Percentiles rank a stretch among this genome's conserved stretches.
phyloP scores from a whole-genome alignment of 2,888 invertebrate genomes.

The Smittia aterrima region DNA sequence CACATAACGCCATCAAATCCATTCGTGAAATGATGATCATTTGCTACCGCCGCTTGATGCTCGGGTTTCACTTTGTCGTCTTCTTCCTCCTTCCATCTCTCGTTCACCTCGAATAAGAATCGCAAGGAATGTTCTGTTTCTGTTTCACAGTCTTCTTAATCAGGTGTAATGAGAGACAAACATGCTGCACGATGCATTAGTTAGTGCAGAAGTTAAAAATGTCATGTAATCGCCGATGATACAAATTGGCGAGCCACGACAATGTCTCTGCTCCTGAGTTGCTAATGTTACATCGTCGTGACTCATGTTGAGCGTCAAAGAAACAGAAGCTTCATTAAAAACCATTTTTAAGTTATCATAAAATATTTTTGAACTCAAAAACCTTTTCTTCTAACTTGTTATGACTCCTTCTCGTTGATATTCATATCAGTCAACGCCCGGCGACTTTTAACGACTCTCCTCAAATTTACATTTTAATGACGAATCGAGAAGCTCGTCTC shows the following conservation, averaged over 20 bases:
- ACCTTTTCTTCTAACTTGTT: neutral
- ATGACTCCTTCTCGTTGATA: neutral
- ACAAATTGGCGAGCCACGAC: conserved; percentile 32
- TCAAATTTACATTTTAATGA: neutral
- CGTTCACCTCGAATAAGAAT: conserved; percentile 22
- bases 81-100: neutral
- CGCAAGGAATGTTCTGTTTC: conserved; percentile 18
- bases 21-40: no score
- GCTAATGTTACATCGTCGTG: neutral
- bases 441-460: neutral
- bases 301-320: conserved; percentile 2
- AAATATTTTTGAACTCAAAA: conserved; percentile 9
- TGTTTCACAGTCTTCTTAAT: conserved; percentile 15
- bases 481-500: neutral
- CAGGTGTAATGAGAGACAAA: conserved; percentile 37
- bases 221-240: conserved; percentile 16
- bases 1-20: neutral
- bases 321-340: conserved; percentile 40
- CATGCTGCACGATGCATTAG: conserved; percentile 4
- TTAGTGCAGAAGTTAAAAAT: conserved; percentile 23
- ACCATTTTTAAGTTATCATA: conserved; percentile 29
- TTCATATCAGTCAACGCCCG: conserved; percentile 16
- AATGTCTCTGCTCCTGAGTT: conserved; percentile 5
- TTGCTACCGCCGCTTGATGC: neutral
- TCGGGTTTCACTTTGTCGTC: neutral